Evolutionary conservation across 2,888 invertebrate genomes (phyloP), one percentile per base, ranked within the genome.

Genomic region (Ichneumon xanthorius): DNA sequence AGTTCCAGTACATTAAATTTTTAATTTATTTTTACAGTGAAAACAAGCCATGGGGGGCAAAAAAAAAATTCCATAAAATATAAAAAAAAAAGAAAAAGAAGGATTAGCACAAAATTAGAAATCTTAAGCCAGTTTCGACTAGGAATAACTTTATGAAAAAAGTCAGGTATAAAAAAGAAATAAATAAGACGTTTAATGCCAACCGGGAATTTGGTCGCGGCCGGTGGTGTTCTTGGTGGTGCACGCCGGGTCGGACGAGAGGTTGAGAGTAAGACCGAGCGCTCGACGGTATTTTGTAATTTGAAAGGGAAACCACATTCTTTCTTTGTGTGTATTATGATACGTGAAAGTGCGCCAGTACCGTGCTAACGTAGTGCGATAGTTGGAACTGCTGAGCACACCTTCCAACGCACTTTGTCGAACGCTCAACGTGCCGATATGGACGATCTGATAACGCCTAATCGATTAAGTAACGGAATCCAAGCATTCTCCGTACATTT

Each of bases 281-380:
- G 55, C 82, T 75, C 87, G 86, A 82, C 89, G 88, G 90, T 92
- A 93, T 93, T 93, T 93, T 93, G 93, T 93, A 93, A 93, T 93
- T 93, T 93, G 93, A 93, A 93, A 93, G 93, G 93, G 92, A 93
- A 93, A 93, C 93, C 92, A 92, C 93, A 93, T 93, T 93, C 93
- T 93, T 93, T 91, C 90, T 92, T 92, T 91, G 91, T 91, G 91
- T 91, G 91, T 92, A 93, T 93, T 93, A 93, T 93, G 92, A 93
- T 93, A 93, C 93, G 93, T 93, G 93, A 93, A 93, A 93, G 93
- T 93, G 93, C 80, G 91, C 91, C 91, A 90, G 90, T 88, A 70
- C 84, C 87, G 86, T 86, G 87, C 87, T 86, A 88, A 87, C 86
- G 79, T 71, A 58, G 77, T 53, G 40, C 50, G 61, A 76, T 68